phyloP scores from a whole-genome alignment of 2,113 vertebrate genomes.

The Apodemus sylvaticus region DNA sequence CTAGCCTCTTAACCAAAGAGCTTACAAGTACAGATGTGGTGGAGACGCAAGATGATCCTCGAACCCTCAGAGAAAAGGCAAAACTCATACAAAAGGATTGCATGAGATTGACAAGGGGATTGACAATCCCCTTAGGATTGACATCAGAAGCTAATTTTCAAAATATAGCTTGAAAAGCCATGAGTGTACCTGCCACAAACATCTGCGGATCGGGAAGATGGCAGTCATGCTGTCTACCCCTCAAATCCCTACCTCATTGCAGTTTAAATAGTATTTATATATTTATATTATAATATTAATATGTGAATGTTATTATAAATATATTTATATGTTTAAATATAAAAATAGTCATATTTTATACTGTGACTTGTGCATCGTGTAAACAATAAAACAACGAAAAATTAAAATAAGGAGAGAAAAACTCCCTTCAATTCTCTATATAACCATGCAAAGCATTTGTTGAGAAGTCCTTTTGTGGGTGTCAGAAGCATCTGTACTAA shows the following conservation, averaged over 20 bases:
- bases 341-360: background rate
- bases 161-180: background rate
- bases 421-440: background rate
- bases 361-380: background rate
- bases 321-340: no score
- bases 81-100: background rate
- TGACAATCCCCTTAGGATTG: background rate
- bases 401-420: conserved; percentile 6
- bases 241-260: background rate
- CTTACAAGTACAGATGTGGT: background rate
- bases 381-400: background rate
- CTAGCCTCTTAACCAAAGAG: background rate
- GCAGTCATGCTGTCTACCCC: no score
- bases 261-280: background rate
- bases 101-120: no score
- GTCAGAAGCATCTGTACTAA: background rate
- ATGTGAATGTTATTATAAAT: no score
- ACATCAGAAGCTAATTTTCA: background rate
- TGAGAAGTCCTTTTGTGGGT: background rate
- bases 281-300: no score
- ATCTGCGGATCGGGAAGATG: background rate
- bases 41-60: background rate
- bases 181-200: no score
- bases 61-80: background rate
- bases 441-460: background rate